phyloP scores from a whole-genome alignment of 2,888 invertebrate species.

The Linnaemya vulpina region DNA sequence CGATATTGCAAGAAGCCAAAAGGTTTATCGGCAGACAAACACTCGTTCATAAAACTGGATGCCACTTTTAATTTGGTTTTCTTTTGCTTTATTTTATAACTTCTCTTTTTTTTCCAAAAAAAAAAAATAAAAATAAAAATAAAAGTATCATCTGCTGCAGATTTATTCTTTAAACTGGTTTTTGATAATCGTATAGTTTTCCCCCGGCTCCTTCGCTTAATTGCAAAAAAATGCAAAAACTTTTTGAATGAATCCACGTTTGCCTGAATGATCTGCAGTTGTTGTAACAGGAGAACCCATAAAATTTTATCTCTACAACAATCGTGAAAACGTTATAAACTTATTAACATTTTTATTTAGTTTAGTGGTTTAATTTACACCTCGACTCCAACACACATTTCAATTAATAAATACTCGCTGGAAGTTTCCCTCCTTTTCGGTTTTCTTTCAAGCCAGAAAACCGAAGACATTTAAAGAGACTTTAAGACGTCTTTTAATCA shows the following conservation, averaged over 20 bases:
- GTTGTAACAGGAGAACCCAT: slow-evolving; percentile 28
- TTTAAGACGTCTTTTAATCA: slow-evolving; percentile 60
- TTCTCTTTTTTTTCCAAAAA: too few relatives aligned
- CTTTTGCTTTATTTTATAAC: neutral
- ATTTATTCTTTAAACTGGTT: slow-evolving; percentile 58
- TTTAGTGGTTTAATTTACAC: slow-evolving; percentile 67
- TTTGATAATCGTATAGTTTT: neutral
- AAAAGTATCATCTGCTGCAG: slow-evolving; percentile 49
- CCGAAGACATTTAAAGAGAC: slow-evolving; percentile 47
- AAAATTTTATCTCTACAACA: slow-evolving; percentile 37
- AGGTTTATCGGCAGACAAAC: slow-evolving; percentile 43
- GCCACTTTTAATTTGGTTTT: slow-evolving; percentile 41
- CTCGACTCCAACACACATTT: slow-evolving; percentile 48
- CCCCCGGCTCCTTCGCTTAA: slow-evolving; percentile 3
- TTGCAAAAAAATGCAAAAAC: slow-evolving; percentile 5
- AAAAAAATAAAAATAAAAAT: too few relatives aligned
- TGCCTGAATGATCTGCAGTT: neutral
- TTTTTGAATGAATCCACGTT: slow-evolving; percentile 31
- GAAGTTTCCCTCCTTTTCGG: neutral
- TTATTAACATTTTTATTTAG: slow-evolving; percentile 68
- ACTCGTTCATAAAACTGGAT: slow-evolving; percentile 51
- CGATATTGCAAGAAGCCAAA: slow-evolving; percentile 54
- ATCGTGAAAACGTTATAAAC: slow-evolving; percentile 50
- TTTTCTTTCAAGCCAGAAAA: slow-evolving; percentile 5
- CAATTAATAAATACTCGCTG: slow-evolving; percentile 42